A percentile compares a stretch with the other conserved stretches of the same genome.
Conservation (phyloP, 2,797 vertebrate genomes). For the Anguilla obscura region DNA sequence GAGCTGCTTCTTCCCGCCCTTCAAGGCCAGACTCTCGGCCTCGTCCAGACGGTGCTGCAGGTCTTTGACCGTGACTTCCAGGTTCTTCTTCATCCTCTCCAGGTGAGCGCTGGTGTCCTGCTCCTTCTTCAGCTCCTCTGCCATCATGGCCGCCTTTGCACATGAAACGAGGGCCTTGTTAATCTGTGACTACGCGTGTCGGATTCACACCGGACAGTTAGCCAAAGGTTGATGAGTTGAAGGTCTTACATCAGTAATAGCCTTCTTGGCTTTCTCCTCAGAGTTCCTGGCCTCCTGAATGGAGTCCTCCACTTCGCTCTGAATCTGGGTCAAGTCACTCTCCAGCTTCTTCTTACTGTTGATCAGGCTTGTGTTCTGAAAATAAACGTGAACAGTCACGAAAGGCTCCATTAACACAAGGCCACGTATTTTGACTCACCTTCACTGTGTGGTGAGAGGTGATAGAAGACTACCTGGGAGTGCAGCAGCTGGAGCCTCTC, state of each 20-base stretch:
- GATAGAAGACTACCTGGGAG: slow-evolving; percentile 57
- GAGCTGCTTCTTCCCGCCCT: slow-evolving; percentile 90
- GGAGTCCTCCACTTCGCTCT: slow-evolving; percentile 81
- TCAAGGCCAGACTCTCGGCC: slow-evolving; percentile 89
- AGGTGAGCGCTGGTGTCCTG: slow-evolving; percentile 89
- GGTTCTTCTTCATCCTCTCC: slow-evolving; percentile 92
- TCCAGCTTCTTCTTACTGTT: slow-evolving; percentile 86
- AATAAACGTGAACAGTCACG: neutral
- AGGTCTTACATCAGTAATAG: slow-evolving; percentile 84
- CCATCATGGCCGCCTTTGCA: slow-evolving; percentile 91
- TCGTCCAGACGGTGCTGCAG: slow-evolving; percentile 87
- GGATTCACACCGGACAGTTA: neutral
- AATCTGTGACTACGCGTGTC: neutral
- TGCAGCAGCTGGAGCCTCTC: slow-evolving; percentile 78
- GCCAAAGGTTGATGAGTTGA: neutral
- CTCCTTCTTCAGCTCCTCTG: slow-evolving; percentile 90
- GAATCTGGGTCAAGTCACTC: slow-evolving; percentile 77
- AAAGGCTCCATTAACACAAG: neutral
- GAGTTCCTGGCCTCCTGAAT: slow-evolving; percentile 85
- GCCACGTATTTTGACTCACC: neutral
- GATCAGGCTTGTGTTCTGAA: slow-evolving; percentile 81
- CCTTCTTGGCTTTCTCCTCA: slow-evolving; percentile 91
- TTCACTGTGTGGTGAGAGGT: neutral
- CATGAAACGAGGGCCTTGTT: neutral
- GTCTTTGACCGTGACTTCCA: slow-evolving; percentile 88